Evolutionary conservation across 2,113 vertebrate species (phyloP), one percentile per base, ranked within the genome.

Genomic region (Phrynocephalus versicolor): DNA sequence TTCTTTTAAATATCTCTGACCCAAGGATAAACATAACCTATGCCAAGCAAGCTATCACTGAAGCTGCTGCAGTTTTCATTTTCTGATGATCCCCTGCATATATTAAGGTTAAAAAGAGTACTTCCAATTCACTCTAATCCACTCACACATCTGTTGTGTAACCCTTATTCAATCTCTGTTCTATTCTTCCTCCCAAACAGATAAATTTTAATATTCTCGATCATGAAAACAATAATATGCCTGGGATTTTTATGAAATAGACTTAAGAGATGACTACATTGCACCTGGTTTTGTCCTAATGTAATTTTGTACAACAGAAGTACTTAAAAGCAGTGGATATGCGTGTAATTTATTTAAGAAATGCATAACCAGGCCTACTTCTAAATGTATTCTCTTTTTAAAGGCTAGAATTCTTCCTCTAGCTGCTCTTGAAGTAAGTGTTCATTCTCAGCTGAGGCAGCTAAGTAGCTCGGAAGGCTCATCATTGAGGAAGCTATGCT

Each of bases 21-120:
- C 92, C 79, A 82, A 90, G 88, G 79, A 94, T 89, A 89, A 93
- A 88, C 74, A 93, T 79, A 93, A 82, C 74, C 84, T 67, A 1
- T 5, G n/a, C 51, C 35, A 13, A 18, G 2, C 70, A 80, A 72
- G 2, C 74, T 80, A 55, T 41, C 35, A 18, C 69, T 73, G 88
- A 23, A 73, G 23, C 41, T 83, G 30, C 3, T 1, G n/a, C 18
- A 73, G 37, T 73, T 75, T 85, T 89, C 41, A 74, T 18, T 72
- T 81, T 37, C 87, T 92, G 69, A 89, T 75, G 67, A 39, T 69
- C 58, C 64, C 62, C 60, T 86, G 80, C 79, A 84, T 41, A 82
- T 89, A 83, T 77, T 79, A 82, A 90, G 55, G 60, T 85, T 88
- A 88, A 93, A 92, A 37, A 7, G 19, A 89, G 27, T 7, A 51